These are phyloP conservation scores for Macrocentrus cingulum DNA, from an alignment of 1,140 invertebrate genomes.

Conservation along the genomic window DNA sequence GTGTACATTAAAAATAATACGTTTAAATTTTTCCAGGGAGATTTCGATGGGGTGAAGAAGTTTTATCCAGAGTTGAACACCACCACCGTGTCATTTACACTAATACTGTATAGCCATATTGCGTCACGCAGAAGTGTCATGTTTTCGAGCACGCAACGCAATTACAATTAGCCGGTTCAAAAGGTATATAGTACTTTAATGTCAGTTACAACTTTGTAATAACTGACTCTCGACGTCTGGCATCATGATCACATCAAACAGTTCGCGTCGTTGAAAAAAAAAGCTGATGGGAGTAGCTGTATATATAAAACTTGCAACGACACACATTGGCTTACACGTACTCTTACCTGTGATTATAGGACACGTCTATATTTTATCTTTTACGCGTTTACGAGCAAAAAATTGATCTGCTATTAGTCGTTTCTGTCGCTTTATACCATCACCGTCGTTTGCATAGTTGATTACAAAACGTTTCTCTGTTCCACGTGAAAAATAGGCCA, in stretches of 20 bases:
- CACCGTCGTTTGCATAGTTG: constrained; percentile 47
- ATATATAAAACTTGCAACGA: background rate
- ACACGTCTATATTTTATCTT: constrained; percentile 7
- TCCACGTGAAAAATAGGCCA: background rate
- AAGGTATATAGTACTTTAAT: background rate
- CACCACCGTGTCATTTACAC: no score
- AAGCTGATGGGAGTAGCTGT: background rate
- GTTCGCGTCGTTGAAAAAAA: background rate
- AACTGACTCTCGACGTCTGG: constrained; percentile 12
- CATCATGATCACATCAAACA: constrained; percentile 16
- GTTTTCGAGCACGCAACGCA: constrained; percentile 11
- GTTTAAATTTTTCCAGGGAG: no score
- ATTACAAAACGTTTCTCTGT: constrained; percentile 35
- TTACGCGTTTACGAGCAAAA: constrained; percentile 47
- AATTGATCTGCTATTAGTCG: constrained; percentile 20
- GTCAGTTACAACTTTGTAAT: constrained; percentile 15
- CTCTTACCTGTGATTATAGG: constrained; percentile 8
- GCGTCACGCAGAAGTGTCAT: background rate
- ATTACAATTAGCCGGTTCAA: constrained; percentile 36
- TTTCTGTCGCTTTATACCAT: constrained; percentile 37
- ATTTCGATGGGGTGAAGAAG: no score
- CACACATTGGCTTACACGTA: background rate
- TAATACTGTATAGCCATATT: background rate
- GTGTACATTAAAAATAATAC: no score
- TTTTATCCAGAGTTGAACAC: no score